Percentiles rank a stretch among this genome's conserved stretches.
phyloP scores from a whole-genome alignment of 92 coral and sea anemone genomes.

The Diadumene lineata region DNA sequence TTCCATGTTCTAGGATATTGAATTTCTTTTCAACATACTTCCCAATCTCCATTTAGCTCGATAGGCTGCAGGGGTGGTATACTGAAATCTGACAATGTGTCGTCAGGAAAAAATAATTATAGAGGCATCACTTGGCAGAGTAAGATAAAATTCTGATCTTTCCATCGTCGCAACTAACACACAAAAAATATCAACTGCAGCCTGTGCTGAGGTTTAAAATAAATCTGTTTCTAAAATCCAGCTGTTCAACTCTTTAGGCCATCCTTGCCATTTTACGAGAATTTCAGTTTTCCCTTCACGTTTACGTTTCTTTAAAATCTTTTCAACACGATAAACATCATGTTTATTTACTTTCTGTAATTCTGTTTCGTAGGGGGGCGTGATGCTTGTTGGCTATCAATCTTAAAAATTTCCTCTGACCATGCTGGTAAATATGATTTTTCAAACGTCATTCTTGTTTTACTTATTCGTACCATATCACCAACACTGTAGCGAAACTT shows the following conservation, averaged over 20 bases:
- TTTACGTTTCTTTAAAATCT: conserved; percentile 22
- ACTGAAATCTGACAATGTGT: conserved; percentile 38
- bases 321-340: conserved; percentile 27
- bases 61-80: conserved; percentile 31
- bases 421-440: conserved; percentile 41
- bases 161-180: not conserved
- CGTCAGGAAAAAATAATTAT: conserved; percentile 38
- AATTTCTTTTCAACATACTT: conserved; percentile 36
- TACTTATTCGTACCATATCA: conserved; percentile 35
- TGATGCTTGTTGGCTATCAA: conserved; percentile 30
- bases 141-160: conserved; percentile 38
- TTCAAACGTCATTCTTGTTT: conserved; percentile 35
- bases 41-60: conserved; percentile 49
- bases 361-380: conserved; percentile 31
- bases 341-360: conserved; percentile 18
- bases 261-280: conserved; percentile 45
- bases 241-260: conserved; percentile 34
- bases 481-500: conserved; percentile 15
- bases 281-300: conserved; percentile 12
- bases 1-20: conserved; percentile 47
- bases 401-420: conserved; percentile 45
- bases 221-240: conserved; percentile 37
- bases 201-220: not conserved
- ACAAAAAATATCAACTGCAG: not conserved
- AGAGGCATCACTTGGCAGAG: conserved; percentile 46